phyloP scores from a whole-genome alignment of 92 coral and sea anemone species.

The Phymanthus crucifer region DNA sequence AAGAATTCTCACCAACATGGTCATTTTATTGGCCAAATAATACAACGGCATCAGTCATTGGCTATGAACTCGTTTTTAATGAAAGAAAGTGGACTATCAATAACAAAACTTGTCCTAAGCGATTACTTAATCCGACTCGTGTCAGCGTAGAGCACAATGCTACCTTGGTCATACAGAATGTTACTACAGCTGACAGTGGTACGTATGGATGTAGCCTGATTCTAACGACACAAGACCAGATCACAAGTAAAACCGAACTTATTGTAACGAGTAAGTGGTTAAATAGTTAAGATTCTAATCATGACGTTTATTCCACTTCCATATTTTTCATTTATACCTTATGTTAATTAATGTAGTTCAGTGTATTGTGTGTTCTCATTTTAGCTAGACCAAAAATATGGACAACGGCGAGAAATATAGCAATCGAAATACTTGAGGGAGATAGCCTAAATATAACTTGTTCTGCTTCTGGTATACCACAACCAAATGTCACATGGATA shows the following conservation, averaged over 20 bases:
- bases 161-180: constrained; percentile 5
- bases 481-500: neutral
- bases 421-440: neutral
- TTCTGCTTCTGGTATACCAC: neutral
- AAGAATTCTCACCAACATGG: neutral
- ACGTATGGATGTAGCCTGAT: constrained; percentile 10
- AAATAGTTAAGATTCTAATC: no score
- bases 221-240: neutral
- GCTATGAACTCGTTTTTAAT: neutral
- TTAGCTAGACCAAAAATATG: neutral
- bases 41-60: neutral
- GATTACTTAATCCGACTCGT: constrained; percentile 3
- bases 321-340: no score
- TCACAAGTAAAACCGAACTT: neutral
- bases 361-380: no score
- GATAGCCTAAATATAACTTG: neutral
- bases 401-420: neutral
- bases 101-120: neutral
- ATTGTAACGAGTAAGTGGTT: constrained; percentile 18
- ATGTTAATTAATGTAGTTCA: no score
- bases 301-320: no score
- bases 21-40: neutral
- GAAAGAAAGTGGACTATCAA: neutral
- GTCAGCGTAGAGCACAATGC: neutral
- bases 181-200: constrained; percentile 5